Conservation (phyloP, 2,113 vertebrate genomes). For the Strix uralensis region DNA sequence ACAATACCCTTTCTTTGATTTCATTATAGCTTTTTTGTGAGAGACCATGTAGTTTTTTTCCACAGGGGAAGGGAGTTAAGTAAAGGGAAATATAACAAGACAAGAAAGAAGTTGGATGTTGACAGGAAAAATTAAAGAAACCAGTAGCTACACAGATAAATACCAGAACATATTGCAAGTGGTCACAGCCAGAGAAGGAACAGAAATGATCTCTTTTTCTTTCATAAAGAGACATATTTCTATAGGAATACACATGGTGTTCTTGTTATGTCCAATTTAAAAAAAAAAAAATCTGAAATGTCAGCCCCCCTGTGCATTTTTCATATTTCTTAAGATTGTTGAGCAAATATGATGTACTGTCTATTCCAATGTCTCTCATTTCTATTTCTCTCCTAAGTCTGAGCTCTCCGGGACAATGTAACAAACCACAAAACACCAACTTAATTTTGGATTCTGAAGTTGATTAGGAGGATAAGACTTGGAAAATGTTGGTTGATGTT, state of each 20-base stretch:
- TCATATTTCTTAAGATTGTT: neutral
- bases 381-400: neutral
- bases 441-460: neutral
- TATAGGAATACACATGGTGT: neutral
- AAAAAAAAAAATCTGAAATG: neutral
- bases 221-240: neutral
- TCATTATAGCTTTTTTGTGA: neutral
- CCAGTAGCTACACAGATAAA: neutral
- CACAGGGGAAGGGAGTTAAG: neutral
- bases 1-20: neutral
- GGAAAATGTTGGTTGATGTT: neutral
- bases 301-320: neutral
- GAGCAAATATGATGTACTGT: neutral
- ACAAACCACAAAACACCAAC: neutral
- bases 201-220: neutral
- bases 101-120: neutral
- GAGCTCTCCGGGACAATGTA: neutral
- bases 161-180: neutral
- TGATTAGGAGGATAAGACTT: neutral
- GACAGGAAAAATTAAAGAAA: neutral
- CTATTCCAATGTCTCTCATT: neutral
- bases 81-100: neutral
- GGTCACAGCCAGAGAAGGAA: neutral
- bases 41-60: neutral
- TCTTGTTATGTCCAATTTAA: neutral